Conservation (phyloP, 2,888 invertebrate genomes). For the Lasioglossum lativentre region DNA sequence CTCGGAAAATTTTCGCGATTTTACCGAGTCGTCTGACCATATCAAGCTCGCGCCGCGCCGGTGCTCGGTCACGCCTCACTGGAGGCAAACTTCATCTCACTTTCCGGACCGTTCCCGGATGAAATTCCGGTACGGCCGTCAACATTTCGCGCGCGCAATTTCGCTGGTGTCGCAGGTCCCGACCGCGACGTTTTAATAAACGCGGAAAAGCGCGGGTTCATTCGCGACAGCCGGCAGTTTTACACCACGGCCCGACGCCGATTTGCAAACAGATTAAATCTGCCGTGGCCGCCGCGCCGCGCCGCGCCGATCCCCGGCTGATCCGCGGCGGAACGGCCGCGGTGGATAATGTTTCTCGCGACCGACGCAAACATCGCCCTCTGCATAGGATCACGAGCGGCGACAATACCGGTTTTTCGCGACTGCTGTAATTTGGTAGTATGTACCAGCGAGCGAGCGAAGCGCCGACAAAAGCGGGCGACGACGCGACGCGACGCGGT, state of each 20-base stretch:
- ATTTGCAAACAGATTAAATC: slow-evolving; percentile 46
- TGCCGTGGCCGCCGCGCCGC: not conserved
- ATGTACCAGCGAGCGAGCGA: not conserved
- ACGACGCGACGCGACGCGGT: not conserved
- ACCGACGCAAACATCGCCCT: slow-evolving; percentile 8
- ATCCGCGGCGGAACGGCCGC: not conserved
- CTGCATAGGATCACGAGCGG: not conserved
- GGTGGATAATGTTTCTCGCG: not conserved
- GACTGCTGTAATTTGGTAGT: not conserved
- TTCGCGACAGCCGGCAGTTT: slow-evolving; percentile 27
- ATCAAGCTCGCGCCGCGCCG: not conserved
- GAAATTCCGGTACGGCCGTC: not conserved
- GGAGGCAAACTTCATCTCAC: not conserved
- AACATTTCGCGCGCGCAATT: slow-evolving; percentile 7
- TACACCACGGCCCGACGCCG: slow-evolving; percentile 12
- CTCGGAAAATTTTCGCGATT: not conserved
- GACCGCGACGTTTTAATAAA: slow-evolving; percentile 35
- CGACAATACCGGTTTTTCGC: not conserved
- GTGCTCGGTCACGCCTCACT: not conserved
- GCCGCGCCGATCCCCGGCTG: not conserved
- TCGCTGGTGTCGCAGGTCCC: not conserved
- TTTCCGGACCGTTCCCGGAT: not conserved
- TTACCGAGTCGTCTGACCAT: not conserved
- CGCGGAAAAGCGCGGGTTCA: not conserved
- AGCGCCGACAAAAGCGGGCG: not conserved